Base-by-base conservation (phyloP, 2,888 invertebrate genomes). In the Ferdinandea cuprea region DNA sequence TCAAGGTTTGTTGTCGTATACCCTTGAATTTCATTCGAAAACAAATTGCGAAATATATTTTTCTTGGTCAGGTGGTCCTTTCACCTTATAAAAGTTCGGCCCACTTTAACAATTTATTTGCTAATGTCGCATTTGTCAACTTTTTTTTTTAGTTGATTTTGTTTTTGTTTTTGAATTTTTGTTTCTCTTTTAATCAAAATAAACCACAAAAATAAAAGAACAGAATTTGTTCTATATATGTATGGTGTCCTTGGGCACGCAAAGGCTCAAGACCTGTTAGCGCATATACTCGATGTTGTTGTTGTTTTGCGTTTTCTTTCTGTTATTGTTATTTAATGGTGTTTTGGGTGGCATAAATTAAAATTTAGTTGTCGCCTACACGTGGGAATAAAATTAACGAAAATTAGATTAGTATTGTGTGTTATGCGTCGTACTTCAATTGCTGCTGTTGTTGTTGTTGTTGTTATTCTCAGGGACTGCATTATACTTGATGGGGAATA, bases 341-440 rank as follows among this genome's bases (percentile, higher is more conserved):
- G 61, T 52, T 52, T 42, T 61, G 32, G 56, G 61, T 32, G 32
- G 59, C 59, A 71, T 71, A 71, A 40, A 71, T 71, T 69, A 59
- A 52, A 42, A 15, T 32, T 52, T 21, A 15, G 13, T 40, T 15
- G 40, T 7, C 19, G 3, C 21, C n/a, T 59, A 48, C 61, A 61
- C 61, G 42, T 44, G 71, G 71, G 48, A 69, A 46, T 56, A 32
- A 40, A 19, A 48, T 69, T 46, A 46, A 37, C 15, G 8, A 35
- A 37, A 58, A 30, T 58, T 58, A 21, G 56, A 7, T 40, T 40
- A 15, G 40, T 15, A 40, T 7, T 13, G 40, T 13, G 37, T 40
- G 40, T 13, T 40, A 7, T 40, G 25, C 25, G 25, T 25, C 2
- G 25, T 5, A 25, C 25, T 25, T 3, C 25, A 25, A 3, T 2